Evolutionary conservation across 2,888 invertebrate genomes (phyloP), one percentile per base, ranked within the genome.

Genomic region (Drosophila macrospina): DNA sequence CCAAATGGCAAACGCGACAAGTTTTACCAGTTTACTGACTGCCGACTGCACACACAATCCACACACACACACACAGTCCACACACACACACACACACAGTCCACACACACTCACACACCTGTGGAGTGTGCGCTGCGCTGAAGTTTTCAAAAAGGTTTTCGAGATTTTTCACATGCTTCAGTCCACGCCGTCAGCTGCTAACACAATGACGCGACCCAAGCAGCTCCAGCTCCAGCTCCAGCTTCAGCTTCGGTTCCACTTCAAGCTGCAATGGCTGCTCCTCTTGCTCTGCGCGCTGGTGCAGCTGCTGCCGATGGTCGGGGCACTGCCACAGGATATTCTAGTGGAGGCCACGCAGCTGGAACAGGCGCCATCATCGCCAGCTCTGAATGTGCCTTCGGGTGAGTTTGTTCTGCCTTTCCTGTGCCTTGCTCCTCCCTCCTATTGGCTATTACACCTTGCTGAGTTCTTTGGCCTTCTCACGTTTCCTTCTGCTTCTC

Each of bases 111-210:
- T 50, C 42, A 24, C 28, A 41, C 45, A 67, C 36, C 50, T 4
- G 4, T 20, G 2, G 20, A 50, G 16, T 7, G 10, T 50, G 41
- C 42, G 39, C 37, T 55, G 56, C 42, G 67, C 57, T 55, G 15
- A 72, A 77, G 73, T 78, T 78, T 76, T 78, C 69, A 75, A 75
- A 78, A 85, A 76, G 75, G 73, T 86, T 84, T 76, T 56, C 65
- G 69, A 72, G 82, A 83, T 64, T 85, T 80, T 83, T 74, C 81
- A 72, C 60, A 68, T 65, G 57, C 47, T 39, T 45, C 72, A 83
- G 87, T 83, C 32, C 57, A 66, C 62, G 37, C 60, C 76, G 57
- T 76, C 71, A 51, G 57, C 74, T 69, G 69, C 66, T 60, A 54
- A 60, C 68, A 86, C 55, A 59, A 86, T 81, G 83, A 81, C 86